These are phyloP conservation scores for Cheilinus undulatus DNA, from an alignment of 2,113 vertebrate genomes.

Conservation along the genomic window DNA sequence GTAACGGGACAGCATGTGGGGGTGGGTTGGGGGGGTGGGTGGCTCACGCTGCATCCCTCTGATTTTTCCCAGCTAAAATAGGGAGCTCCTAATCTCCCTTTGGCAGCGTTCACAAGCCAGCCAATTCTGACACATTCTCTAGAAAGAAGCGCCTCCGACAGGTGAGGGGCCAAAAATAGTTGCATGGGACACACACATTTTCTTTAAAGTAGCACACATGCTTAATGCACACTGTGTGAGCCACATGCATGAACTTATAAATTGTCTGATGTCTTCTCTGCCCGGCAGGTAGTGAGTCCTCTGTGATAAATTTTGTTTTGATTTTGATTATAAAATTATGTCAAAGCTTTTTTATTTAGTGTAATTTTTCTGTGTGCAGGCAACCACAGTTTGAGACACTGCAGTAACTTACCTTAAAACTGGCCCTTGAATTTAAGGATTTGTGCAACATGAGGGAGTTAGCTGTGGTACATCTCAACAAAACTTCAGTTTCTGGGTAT, in stretches of 20 bases:
- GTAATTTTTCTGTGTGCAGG: too few relatives aligned
- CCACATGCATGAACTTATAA: neutral
- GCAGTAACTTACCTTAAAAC: too few relatives aligned
- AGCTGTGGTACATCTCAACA: too few relatives aligned
- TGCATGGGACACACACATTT: slow-evolving; percentile 53
- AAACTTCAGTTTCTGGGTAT: too few relatives aligned
- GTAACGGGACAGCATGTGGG: slow-evolving; percentile 33
- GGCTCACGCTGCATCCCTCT: slow-evolving; percentile 59
- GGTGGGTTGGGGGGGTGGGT: slow-evolving; percentile 20
- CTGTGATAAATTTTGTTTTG: too few relatives aligned
- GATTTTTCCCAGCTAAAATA: slow-evolving; percentile 86
- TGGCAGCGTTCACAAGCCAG: slow-evolving; percentile 77
- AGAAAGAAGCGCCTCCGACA: slow-evolving; percentile 83
- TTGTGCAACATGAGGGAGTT: too few relatives aligned
- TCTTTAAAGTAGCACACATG: slow-evolving; percentile 18
- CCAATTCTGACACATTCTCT: slow-evolving; percentile 84
- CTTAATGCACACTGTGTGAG: slow-evolving; percentile 7
- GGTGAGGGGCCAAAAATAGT: slow-evolving; percentile 84
- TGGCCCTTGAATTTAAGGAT: too few relatives aligned
- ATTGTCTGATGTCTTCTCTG: too few relatives aligned
- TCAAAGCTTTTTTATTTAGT: too few relatives aligned
- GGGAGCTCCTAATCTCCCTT: slow-evolving; percentile 82
- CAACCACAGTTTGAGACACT: too few relatives aligned
- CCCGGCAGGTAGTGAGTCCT: too few relatives aligned
- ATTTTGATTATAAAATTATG: too few relatives aligned